Percentiles rank a stretch among this genome's conserved stretches.
These are phyloP conservation scores for Procambarus virginalis DNA, from an alignment of 1,140 invertebrate species.

Conservation along the genomic window DNA sequence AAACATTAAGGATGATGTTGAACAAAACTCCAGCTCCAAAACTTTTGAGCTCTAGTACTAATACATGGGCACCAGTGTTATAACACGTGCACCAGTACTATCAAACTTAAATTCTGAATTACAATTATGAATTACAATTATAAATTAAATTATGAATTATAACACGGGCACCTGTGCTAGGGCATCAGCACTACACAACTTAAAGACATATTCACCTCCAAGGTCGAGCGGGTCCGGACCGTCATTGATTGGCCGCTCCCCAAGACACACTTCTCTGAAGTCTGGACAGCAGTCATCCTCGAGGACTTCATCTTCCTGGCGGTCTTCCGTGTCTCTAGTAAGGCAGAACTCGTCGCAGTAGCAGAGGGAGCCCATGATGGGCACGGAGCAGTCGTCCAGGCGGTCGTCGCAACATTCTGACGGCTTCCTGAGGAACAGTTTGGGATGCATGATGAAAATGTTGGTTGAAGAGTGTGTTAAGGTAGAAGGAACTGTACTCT, in stretches of 20 bases:
- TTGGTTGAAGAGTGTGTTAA: no score
- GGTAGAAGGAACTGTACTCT: no score
- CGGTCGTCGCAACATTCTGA: slow-evolving; percentile 82
- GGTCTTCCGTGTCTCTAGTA: slow-evolving; percentile 73
- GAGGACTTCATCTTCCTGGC: not conserved
- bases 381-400: slow-evolving; percentile 83
- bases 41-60: no score
- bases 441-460: no score
- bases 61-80: no score
- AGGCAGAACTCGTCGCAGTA: slow-evolving; percentile 94
- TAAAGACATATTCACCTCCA: slow-evolving; percentile 38
- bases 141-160: no score
- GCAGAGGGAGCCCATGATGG: slow-evolving; percentile 86
- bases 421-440: slow-evolving; percentile 2
- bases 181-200: no score
- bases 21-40: no score
- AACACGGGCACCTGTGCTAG: no score
- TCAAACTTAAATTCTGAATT: no score
- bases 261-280: slow-evolving; percentile 82
- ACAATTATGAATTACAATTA: no score
- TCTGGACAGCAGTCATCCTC: slow-evolving; percentile 89
- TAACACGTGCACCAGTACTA: no score
- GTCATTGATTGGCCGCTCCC: not conserved
- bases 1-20: not conserved
- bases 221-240: slow-evolving; percentile 2